These are phyloP conservation scores for Ichneumoninae sp. DNA, from an alignment of 2,888 invertebrate species.

Conservation along the genomic window DNA sequence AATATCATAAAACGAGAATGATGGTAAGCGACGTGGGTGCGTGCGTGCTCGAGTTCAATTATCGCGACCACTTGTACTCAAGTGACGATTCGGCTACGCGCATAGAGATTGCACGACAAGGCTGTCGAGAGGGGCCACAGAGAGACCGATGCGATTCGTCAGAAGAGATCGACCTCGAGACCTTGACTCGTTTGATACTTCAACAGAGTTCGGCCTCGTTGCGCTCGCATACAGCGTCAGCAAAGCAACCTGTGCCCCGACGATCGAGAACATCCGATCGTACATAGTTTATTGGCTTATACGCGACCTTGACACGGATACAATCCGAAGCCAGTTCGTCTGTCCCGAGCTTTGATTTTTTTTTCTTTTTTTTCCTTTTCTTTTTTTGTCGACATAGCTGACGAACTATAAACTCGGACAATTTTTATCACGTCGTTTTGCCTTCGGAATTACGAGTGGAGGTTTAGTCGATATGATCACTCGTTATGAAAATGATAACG, in stretches of 20 bases:
- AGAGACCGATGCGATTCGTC: conserved; percentile 49
- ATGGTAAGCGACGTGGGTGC: conserved; percentile 61
- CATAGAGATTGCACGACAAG: conserved; percentile 62
- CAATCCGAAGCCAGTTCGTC: neutral
- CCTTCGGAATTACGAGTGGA: neutral
- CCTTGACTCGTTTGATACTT: conserved; percentile 55
- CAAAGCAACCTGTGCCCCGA: conserved; percentile 32
- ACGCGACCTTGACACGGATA: conserved; percentile 53
- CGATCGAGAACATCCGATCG: conserved; percentile 28
- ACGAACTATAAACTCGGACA: conserved; percentile 19
- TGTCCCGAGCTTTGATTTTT: neutral
- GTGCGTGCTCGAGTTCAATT: conserved; percentile 75
- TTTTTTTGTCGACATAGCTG: conserved; percentile 16
- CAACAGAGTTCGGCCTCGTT: conserved; percentile 55
- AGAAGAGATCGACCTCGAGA: conserved; percentile 53
- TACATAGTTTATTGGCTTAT: conserved; percentile 38
- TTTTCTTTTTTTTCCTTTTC: neutral
- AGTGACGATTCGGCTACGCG: conserved; percentile 72
- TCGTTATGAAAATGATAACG: conserved; percentile 58
- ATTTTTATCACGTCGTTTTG: neutral
- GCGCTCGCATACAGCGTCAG: conserved; percentile 8
- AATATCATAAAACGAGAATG: conserved; percentile 17
- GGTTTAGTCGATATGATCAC: conserved; percentile 37
- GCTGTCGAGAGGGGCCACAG: conserved; percentile 41
- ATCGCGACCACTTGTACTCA: conserved; percentile 77